Evolutionary conservation across 1,140 invertebrate genomes (phyloP), one percentile per base, ranked within the genome.

Genomic region (Papilio machaon): DNA sequence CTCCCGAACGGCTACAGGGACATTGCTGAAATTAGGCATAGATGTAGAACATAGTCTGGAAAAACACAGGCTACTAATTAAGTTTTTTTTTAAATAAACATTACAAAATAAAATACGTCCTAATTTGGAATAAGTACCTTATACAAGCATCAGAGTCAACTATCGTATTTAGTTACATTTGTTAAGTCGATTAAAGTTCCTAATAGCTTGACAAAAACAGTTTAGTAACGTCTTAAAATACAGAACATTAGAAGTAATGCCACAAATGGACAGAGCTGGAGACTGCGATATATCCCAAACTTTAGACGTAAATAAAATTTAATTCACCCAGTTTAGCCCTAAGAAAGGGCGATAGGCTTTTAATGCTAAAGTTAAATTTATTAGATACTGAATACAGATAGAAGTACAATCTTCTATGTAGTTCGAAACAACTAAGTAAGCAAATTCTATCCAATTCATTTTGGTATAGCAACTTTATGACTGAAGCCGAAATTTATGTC

Each of bases 331-430:
- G 64, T 70, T 70, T 23, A 35, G 23, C 30, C 7, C 13, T 54
- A 60, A 60, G 58, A 23, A 70, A 70, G 30, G 30, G 13, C 64
- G 35, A 70, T 23, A 64, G 30, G 64, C 64, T 70, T 70, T 70
- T 70, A 70, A 70, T 35, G 23, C 13, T 70, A 38, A 70, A 70
- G 64, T 70, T 35, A 70, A 70, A 70, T 70, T 70, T 70, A 70
- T 38, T 35, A 70, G 4, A 13, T 35, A n/a, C 17, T 58, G 15
- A 54, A 5, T 54, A 15, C 15, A 54, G 13, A 54, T 54, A 58
- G 5, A 43, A 58, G 52, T 58, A 58, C 30, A 9, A 64, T 30
- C 23, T 11, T 64, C 19, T 64, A 35, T 64, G 10, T 64, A 30
- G 60, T 30, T 64, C 5, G 0, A 64, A 64, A 64, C 60, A 60